Evolutionary conservation across 2,888 invertebrate species (phyloP).

Genomic region (Dicyrtomina minuta): DNA sequence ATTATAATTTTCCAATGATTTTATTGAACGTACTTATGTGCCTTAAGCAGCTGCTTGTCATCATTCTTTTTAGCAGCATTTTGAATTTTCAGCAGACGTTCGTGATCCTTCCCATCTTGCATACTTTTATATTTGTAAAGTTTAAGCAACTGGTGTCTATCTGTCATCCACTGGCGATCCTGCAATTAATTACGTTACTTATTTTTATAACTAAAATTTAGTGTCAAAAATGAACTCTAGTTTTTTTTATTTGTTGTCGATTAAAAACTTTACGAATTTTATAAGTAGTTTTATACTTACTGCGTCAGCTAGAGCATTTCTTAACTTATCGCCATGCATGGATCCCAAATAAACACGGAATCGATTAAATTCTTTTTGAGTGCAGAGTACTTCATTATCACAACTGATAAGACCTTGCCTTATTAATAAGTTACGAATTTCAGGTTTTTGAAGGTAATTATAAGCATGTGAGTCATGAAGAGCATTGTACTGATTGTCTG

Average conservation of each 20-base stretch:
- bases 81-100: slow-evolving; percentile 11
- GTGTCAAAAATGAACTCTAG: too few relatives aligned
- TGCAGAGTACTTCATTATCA: slow-evolving; percentile 44
- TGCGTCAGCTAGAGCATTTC: neutral
- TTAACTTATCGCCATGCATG: slow-evolving; percentile 35
- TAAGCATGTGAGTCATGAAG: slow-evolving; percentile 43
- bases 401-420: slow-evolving; percentile 42
- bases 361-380: slow-evolving; percentile 40
- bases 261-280: too few relatives aligned
- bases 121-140: slow-evolving; percentile 11
- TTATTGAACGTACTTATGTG: slow-evolving; percentile 5
- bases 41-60: neutral
- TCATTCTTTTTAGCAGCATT: slow-evolving; percentile 18
- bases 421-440: slow-evolving; percentile 22
- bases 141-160: slow-evolving; percentile 9
- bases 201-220: slow-evolving; percentile 13
- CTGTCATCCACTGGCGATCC: slow-evolving; percentile 9
- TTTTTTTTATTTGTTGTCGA: too few relatives aligned
- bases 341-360: slow-evolving; percentile 41
- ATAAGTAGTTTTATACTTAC: slow-evolving; percentile 22
- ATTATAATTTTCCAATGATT: too few relatives aligned
- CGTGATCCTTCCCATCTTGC: neutral
- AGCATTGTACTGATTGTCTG: slow-evolving; percentile 39
- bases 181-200: neutral
- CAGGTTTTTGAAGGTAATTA: slow-evolving; percentile 33